Evolutionary conservation across 2,797 vertebrate species (phyloP), one percentile per base, ranked within the genome.

Genomic region (Huso huso): DNA sequence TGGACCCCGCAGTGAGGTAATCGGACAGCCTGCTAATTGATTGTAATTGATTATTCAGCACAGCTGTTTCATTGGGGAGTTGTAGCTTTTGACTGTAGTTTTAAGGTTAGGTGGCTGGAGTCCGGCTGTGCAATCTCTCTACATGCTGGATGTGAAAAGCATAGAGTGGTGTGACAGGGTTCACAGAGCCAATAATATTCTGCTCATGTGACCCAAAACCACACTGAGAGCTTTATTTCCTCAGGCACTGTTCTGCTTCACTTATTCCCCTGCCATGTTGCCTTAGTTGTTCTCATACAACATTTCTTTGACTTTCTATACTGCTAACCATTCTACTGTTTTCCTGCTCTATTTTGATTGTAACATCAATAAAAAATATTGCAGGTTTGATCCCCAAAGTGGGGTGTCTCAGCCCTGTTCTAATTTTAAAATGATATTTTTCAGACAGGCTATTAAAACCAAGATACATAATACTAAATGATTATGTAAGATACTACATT

Each of bases 21-120:
- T 84, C 82, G 78, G 79, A 78, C 75, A 79, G 83, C 76, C 77
- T 76, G 75, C 78, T 77, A 79, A 77, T 76, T 83, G 81, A 86
- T 79, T 85, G 77, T 78, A 82, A 84, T 80, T 79, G 81, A 85
- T 85, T 81, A 76, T 77, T 79, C 73, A 61, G 73, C 76, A 78
- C 78, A 79, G 73, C 72, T 73, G 71, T 71, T 64, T 67, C 72
- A 49, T 8, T 50, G 70, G 77, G 79, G 65, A 80, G 62, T 70
- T 69, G 63, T 62, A 69, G 1, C 69, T 78, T 70, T 57, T 49
- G 71, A 50, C 49, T 62, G 13, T 51, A 58, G 55, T 58, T 10
- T 10, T 57, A 64, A 59, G 68, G 76, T 52, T 62, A 62, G 69
- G 49, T 60, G 18, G n/a, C 62, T 57, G 52, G 51, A 15, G 48